These are phyloP conservation scores for Flabesymbios commensalis DNA, from an alignment of 2,888 invertebrate genomes.

Conservation along the genomic window DNA sequence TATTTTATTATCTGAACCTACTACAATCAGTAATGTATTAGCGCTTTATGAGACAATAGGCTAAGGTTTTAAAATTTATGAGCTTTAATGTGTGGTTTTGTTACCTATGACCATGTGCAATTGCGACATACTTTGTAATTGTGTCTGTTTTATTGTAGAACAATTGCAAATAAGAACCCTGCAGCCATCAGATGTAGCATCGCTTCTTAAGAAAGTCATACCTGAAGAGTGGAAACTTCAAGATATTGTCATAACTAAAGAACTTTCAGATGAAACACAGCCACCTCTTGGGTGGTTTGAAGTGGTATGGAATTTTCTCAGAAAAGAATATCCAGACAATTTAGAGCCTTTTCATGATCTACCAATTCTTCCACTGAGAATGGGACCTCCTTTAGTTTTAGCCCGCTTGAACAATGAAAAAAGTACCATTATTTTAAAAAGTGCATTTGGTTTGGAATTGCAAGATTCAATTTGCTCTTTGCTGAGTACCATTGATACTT, in stretches of 20 bases:
- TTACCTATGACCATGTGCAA: no score
- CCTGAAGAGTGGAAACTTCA: slow-evolving; percentile 16
- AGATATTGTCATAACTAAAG: not conserved
- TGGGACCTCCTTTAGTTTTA: slow-evolving; percentile 2
- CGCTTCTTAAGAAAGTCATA: slow-evolving; percentile 24
- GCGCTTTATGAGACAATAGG: no score
- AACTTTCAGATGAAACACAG: not conserved
- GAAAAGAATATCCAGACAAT: slow-evolving; percentile 26
- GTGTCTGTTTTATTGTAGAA: slow-evolving; percentile 19
- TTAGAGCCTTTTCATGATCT: slow-evolving; percentile 24
- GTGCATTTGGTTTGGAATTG: slow-evolving; percentile 25
- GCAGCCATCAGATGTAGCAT: slow-evolving; percentile 10
- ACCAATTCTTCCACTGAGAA: slow-evolving; percentile 27
- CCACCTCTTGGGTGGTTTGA: slow-evolving; percentile 23
- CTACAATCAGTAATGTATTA: no score
- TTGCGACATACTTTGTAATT: not conserved
- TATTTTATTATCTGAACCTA: no score
- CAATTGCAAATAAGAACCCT: slow-evolving; percentile 18
- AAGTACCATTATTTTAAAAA: slow-evolving; percentile 1
- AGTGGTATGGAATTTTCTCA: slow-evolving; percentile 31
- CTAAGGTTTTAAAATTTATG: no score
- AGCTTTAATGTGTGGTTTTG: no score
- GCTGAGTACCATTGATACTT: slow-evolving; percentile 16
- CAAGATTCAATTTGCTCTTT: slow-evolving; percentile 2
- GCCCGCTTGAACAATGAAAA: slow-evolving; percentile 17